Evolutionary conservation across 2,888 invertebrate genomes (phyloP).

Genomic region (Petrolisthes cinctipes): DNA sequence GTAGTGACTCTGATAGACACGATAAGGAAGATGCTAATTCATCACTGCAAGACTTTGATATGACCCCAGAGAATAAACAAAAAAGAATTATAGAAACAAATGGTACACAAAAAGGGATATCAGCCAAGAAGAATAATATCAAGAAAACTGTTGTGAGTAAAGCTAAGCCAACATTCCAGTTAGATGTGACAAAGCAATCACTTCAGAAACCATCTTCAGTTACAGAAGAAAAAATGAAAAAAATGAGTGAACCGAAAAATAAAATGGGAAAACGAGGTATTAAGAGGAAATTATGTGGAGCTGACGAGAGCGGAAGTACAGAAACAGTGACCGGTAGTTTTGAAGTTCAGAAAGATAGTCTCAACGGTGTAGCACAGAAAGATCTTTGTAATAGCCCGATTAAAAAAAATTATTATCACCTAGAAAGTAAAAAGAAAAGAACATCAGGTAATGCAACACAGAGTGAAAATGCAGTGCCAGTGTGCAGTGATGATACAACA

Average conservation of each 20-base stretch:
- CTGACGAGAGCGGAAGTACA: no score
- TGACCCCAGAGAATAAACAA: background rate
- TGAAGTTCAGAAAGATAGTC: no score
- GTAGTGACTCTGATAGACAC: no score
- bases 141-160: background rate
- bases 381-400: no score
- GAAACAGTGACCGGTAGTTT: no score
- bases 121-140: background rate
- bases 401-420: no score
- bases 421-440: no score
- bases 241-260: background rate
- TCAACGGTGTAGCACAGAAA: no score
- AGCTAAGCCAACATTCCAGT: background rate
- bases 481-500: no score
- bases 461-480: no score
- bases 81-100: background rate
- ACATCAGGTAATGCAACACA: no score
- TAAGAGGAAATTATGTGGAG: background rate
- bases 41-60: conserved; percentile 46
- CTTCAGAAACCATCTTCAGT: no score
- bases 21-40: conserved; percentile 25
- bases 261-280: background rate
- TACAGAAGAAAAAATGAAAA: background rate
- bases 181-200: background rate
- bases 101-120: background rate